Evolutionary conservation across 2,888 invertebrate genomes (phyloP), one percentile per base, ranked within the genome.

Genomic region (Ophion ventricosus): DNA sequence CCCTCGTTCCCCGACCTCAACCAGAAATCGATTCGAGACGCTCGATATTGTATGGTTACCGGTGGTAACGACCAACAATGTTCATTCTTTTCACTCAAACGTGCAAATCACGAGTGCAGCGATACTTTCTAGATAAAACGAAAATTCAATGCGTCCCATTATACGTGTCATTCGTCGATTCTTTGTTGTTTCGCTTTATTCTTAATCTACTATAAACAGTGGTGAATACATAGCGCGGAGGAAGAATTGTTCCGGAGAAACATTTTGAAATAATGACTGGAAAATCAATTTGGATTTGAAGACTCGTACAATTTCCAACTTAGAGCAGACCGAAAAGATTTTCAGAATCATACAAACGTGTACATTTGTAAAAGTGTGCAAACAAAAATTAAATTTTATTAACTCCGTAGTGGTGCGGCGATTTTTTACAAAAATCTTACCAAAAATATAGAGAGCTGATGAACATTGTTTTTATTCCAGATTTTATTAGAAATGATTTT

Each of bases 11-110:
- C 26, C 74, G 70, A 63, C 67, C 54, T 63, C 63, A 66, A 35
- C 72, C 40, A 75, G 26, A 40, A 78, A 84, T 84, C 84, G 81
- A 84, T 84, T 75, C 70, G 74, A 66, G 81, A 75, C 84, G 84
- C 78, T 84, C 84, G 78, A 84, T 84, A 79, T 79, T 79, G 74
- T 26, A 78, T 66, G 74, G 73, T 84, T 74, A 69, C 63, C 77
- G 72, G 74, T 77, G 70, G 73, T 84, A 81, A 84, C 80, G 81
- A 84, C 84, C 74, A 72, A 69, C 76, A 80, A 77, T 80, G 70
- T 78, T 84, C 69, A 77, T 84, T 78, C 69, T 75, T 81, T 64
- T 78, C 70, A 64, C 70, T 80, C 29, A 56, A 75, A 76, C 79
- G 74, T 74, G 74, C 77, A 77, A 84, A 84, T 84, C 77, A 78